These are phyloP conservation scores for Ariopsis seemanni DNA, from an alignment of 2,113 vertebrate species.

Conservation along the genomic window DNA sequence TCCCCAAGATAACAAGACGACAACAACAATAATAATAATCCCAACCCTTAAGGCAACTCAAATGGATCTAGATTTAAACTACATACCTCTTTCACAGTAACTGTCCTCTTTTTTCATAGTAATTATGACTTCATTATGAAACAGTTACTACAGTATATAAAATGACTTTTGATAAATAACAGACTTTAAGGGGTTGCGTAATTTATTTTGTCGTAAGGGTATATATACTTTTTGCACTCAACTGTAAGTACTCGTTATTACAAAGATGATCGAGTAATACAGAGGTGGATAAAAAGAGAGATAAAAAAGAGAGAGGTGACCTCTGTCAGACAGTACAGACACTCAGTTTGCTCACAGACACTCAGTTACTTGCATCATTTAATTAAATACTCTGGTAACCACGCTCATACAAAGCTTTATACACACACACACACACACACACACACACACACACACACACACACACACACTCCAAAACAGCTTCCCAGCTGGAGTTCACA, in stretches of 20 bases:
- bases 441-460: conserved; percentile 9
- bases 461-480: conserved; percentile 27
- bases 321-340: conserved; percentile 8
- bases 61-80: neutral
- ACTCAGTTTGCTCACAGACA: neutral
- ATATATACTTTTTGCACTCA: neutral
- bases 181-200: neutral
- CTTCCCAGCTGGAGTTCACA: conserved; percentile 4
- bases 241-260: neutral
- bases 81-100: neutral
- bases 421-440: neutral
- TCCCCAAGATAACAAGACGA: too few relatives aligned
- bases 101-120: neutral
- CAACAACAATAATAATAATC: too few relatives aligned
- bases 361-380: conserved; percentile 10
- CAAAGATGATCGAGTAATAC: neutral
- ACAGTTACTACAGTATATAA: neutral
- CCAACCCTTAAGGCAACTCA: too few relatives aligned
- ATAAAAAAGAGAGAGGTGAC: neutral
- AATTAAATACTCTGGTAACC: conserved; percentile 13
- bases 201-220: neutral
- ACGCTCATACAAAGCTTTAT: neutral
- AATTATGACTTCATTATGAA: neutral
- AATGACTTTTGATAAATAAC: neutral
- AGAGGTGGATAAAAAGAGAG: neutral